Evolutionary conservation across 2,888 invertebrate species (phyloP).

Genomic region (Ochlodes sylvanus): DNA sequence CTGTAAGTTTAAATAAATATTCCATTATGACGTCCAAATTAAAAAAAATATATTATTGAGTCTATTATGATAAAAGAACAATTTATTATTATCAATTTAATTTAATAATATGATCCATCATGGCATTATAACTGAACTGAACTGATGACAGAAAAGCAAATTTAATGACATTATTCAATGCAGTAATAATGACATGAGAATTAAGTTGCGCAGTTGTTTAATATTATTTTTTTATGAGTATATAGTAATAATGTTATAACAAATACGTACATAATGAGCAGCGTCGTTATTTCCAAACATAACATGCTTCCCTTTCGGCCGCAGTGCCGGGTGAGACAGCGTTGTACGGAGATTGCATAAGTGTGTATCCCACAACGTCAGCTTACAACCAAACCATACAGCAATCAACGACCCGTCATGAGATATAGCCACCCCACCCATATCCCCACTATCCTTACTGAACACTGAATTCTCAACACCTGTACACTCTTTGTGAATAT

Average conservation of each 20-base stretch:
- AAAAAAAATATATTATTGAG: too few species aligned
- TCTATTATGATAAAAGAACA: too few species aligned
- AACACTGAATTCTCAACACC: slow-evolving; percentile 49
- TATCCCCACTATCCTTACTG: slow-evolving; percentile 57
- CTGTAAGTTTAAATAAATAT: slow-evolving; percentile 53
- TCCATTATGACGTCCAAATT: too few species aligned
- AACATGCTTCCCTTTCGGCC: slow-evolving; percentile 73
- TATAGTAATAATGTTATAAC: too few species aligned
- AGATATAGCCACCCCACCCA: slow-evolving; percentile 77
- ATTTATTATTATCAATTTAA: too few species aligned
- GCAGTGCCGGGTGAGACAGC: slow-evolving; percentile 72
- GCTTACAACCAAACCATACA: slow-evolving; percentile 78
- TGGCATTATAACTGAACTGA: too few species aligned
- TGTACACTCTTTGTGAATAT: slow-evolving; percentile 65
- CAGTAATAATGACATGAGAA: too few species aligned
- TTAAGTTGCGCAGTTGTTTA: too few species aligned
- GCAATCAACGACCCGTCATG: slow-evolving; percentile 80
- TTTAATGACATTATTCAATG: too few species aligned
- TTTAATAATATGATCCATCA: too few species aligned
- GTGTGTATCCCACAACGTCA: slow-evolving; percentile 78
- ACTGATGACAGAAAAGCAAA: too few species aligned
- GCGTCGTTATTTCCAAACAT: slow-evolving; percentile 76
- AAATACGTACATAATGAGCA: slow-evolving; percentile 75
- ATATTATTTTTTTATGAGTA: too few species aligned
- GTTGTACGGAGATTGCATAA: slow-evolving; percentile 69